Conservation (phyloP, 1,140 invertebrate genomes). For the Monochamus saltuarius region DNA sequence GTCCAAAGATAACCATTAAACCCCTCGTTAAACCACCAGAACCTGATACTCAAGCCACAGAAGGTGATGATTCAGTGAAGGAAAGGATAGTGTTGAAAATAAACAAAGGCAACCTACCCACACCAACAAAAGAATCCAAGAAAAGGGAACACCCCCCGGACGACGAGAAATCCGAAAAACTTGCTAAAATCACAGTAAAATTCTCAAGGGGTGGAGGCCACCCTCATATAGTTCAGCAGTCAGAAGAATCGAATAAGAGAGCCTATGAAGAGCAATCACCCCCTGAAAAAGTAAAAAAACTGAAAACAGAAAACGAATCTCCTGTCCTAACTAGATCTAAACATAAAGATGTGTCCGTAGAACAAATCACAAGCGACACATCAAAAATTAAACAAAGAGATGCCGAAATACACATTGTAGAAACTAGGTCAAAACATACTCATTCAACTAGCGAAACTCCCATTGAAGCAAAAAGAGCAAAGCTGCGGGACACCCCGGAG, state of each 20-base stretch:
- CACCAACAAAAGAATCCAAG: constrained; percentile 34
- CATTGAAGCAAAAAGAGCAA: constrained; percentile 5
- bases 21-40: constrained; percentile 43
- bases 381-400: too few species aligned
- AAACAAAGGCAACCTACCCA: constrained; percentile 40
- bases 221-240: constrained; percentile 45
- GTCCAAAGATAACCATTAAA: constrained; percentile 50
- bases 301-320: constrained; percentile 9
- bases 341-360: too few species aligned
- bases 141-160: constrained; percentile 35
- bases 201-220: constrained; percentile 48
- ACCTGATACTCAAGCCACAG: constrained; percentile 18
- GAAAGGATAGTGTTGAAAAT: constrained; percentile 51
- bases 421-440: neutral
- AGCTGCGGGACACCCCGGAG: too few species aligned
- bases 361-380: too few species aligned
- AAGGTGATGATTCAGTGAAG: constrained; percentile 43
- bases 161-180: constrained; percentile 46
- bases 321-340: constrained; percentile 4
- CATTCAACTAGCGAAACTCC: constrained; percentile 11
- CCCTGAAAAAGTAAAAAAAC: constrained; percentile 26
- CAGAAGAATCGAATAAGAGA: constrained; percentile 29
- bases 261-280: constrained; percentile 21
- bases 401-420: too few species aligned
- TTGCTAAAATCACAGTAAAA: constrained; percentile 49